Percentiles rank a stretch among this genome's conserved stretches.
Evolutionary conservation across 2,797 vertebrate species (phyloP).

Genomic region (Crenichthys baileyi): DNA sequence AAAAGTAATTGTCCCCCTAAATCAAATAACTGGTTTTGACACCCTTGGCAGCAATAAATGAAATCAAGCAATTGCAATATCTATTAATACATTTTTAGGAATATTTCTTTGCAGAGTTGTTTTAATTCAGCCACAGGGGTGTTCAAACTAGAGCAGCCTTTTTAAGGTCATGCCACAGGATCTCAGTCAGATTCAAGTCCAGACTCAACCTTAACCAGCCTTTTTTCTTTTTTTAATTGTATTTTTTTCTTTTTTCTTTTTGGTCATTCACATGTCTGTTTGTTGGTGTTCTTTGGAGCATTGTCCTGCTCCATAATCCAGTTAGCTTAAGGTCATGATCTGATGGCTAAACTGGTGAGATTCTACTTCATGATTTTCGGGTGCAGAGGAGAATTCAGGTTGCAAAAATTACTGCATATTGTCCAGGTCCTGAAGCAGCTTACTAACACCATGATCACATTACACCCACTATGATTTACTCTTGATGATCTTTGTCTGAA

Average conservation of each 20-base stretch:
- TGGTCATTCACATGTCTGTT: neutral
- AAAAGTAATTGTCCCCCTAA: neutral
- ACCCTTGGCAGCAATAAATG: neutral
- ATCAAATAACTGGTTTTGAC: too few species aligned
- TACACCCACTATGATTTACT: too few species aligned
- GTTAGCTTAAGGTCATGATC: neutral
- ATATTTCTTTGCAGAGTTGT: neutral
- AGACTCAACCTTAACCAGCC: neutral
- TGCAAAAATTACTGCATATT: too few species aligned
- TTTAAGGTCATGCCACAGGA: neutral
- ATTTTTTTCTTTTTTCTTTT: neutral
- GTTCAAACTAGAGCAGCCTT: neutral
- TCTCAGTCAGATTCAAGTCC: neutral
- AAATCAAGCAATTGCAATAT: neutral
- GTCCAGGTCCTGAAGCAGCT: too few species aligned
- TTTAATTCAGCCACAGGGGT: neutral
- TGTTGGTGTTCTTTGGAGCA: too few species aligned
- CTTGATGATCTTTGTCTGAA: too few species aligned
- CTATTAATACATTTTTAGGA: neutral
- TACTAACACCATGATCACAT: too few species aligned
- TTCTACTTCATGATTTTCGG: neutral
- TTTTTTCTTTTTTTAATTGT: neutral
- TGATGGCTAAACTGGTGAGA: neutral
- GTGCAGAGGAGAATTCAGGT: too few species aligned
- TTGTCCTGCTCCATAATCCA: neutral